Base-by-base conservation (phyloP, 2,888 invertebrate species). In the Drosophila anomelani region DNA sequence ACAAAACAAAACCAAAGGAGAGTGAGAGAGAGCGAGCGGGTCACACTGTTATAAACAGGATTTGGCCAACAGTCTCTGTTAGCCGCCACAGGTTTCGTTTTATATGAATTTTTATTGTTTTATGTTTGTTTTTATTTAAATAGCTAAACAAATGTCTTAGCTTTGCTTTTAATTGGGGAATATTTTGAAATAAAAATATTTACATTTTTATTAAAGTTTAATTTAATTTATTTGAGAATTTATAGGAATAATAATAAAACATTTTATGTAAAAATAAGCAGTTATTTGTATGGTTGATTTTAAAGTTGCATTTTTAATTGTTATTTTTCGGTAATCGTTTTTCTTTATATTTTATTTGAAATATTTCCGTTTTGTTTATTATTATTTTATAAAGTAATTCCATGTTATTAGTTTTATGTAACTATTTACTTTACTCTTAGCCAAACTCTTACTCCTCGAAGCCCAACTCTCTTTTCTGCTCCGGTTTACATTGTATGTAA, bases 21-120 rank as follows among this genome's bases (percentile, higher is more conserved):
- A 53, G 39, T 8, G 8, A 29, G 29, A 38, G 51, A 41, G 55
- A 54, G 29, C 15, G 13, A 17, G 43, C 47, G 53, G 46, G 46
- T 47, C 34, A 36, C 58, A 57, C 60, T 61, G 55, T 46, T 20
- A 17, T 38, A 44, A 57, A 47, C 55, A 55, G 61, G 66, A 56
- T 72, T 47, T 55, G 55, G 32, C 67, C 47, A 43, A 72, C 80
- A 85, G 71, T 43, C 71, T 86, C 7, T 29, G 84, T 81, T 86
- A 80, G 63, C 84, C 47, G 86, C 87, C 79, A 82, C 81, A 82
- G 81, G 81, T 86, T 75, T 78, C 74, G 29, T 29, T 29, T 46
- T 26, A 9, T 15, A 15, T 8, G 23, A 23, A 3, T 23, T 46
- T n/a, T 23, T 26, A 26, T 26, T 7, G 4, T n/a, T 20, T 47